Conservation (phyloP, 2,113 vertebrate genomes). For the Macroglossus sobrinus region DNA sequence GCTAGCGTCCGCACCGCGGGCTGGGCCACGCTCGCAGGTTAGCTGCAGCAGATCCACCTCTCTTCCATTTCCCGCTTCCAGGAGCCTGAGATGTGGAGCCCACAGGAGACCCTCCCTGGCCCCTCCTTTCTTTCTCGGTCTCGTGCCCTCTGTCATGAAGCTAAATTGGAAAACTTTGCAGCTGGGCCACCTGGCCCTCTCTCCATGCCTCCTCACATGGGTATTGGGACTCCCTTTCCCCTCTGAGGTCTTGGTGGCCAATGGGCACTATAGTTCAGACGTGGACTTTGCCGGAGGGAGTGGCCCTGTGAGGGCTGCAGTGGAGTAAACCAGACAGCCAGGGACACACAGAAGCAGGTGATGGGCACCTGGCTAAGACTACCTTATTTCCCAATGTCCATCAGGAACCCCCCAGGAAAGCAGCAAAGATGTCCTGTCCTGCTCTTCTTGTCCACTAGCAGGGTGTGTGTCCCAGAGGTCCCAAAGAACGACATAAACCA, state of each 20-base stretch:
- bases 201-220: neutral
- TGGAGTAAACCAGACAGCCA: neutral
- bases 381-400: neutral
- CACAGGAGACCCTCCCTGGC: too few relatives aligned
- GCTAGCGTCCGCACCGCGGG: neutral
- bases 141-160: neutral
- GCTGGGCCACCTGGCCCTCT: neutral
- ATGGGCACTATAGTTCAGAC: neutral
- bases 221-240: neutral
- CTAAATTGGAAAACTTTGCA: neutral
- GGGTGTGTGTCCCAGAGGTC: neutral
- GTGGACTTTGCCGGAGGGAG: neutral
- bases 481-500: neutral
- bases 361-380: neutral
- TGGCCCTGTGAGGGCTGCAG: neutral
- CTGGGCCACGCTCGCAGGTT: neutral
- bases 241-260: neutral
- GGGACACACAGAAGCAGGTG: neutral
- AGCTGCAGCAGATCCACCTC: fast-evolving
- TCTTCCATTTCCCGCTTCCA: neutral
- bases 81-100: neutral
- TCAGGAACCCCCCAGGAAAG: neutral
- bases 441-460: neutral
- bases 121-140: neutral
- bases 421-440: neutral